phyloP scores from a whole-genome alignment of 2,797 vertebrate genomes.

The Sebastiscus tertius region DNA sequence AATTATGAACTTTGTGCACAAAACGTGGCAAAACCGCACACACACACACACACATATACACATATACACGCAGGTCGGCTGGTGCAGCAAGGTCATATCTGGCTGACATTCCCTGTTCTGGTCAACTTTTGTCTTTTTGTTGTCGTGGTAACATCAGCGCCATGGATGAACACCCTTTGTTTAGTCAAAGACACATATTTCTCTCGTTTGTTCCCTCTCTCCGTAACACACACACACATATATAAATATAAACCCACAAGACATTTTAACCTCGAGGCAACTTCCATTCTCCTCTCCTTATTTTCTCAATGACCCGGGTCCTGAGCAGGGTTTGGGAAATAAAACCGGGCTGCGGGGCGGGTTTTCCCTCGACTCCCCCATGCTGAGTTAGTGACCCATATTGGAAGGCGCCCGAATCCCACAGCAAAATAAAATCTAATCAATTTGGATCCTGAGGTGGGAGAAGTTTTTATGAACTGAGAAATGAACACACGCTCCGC shows the following conservation, averaged over 20 bases:
- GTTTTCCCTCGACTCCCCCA: constrained; percentile 2
- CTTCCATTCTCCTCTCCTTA: background rate
- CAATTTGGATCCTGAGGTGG: constrained; percentile 6
- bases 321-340: constrained; percentile 4
- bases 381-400: constrained; percentile 31
- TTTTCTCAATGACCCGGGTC: constrained; percentile 5
- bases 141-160: constrained; percentile 77
- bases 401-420: constrained; percentile 2
- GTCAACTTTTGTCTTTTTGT: constrained; percentile 85
- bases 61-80: constrained; percentile 44
- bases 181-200: constrained; percentile 61
- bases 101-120: constrained; percentile 78
- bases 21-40: background rate
- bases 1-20: background rate
- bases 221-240: background rate
- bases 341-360: constrained; percentile 7
- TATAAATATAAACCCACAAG: background rate
- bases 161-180: constrained; percentile 73
- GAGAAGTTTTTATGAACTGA: constrained; percentile 25
- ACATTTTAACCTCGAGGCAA: background rate
- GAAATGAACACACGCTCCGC: background rate
- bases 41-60: constrained; percentile 1
- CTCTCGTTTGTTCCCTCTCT: constrained; percentile 15
- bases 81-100: constrained; percentile 78
- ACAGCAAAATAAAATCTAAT: constrained; percentile 40